Evolutionary conservation across 1,140 invertebrate species (phyloP), one percentile per base, ranked within the genome.

Genomic region (Drosophila mauritiana): DNA sequence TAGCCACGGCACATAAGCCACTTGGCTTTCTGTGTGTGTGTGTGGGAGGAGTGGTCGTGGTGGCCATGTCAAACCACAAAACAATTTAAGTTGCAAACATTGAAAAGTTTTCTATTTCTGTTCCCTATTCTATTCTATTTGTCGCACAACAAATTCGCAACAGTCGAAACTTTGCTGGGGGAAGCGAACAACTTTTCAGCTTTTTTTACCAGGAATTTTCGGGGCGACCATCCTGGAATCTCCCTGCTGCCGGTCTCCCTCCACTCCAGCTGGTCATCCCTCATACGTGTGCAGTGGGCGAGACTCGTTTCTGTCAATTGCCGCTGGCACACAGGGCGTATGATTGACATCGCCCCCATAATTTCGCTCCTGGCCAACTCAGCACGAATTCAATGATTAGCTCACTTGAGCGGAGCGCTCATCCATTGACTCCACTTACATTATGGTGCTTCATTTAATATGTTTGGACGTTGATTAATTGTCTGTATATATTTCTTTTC

Each of bases 11-110:
- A 78, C 79, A 82, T 78, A 82, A 78, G 80, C 79, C 79, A 78
- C 79, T 82, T 82, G 57, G 58, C 62, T 53, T 61, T 75, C 64
- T 49, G n/a, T 27, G 17, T 17, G 17, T 17, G 17, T 17, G 17
- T 17, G 17, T 17, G 17, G 17, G 0, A 17, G 48, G 42, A 42
- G 36, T 51, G 56, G 63, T 76, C 73, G 42, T 58, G 64, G 70
- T 58, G 69, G 70, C 69, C 70, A 80, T 80, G 80, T 84, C 82
- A 80, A 73, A 73, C 80, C 80, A 80, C 80, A 85, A 84, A 84
- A 84, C 80, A 84, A 84, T 84, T 84, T 85, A 85, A 84, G 80
- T 84, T 84, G 57, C 65, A 73, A 80, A 85, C 81, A 85, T 65
- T 85, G 67, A 49, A 72, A 84, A 85, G 65, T 83, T 83, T 83